phyloP scores from a whole-genome alignment of 2,888 invertebrate genomes.

The Poecilus cupreus region DNA sequence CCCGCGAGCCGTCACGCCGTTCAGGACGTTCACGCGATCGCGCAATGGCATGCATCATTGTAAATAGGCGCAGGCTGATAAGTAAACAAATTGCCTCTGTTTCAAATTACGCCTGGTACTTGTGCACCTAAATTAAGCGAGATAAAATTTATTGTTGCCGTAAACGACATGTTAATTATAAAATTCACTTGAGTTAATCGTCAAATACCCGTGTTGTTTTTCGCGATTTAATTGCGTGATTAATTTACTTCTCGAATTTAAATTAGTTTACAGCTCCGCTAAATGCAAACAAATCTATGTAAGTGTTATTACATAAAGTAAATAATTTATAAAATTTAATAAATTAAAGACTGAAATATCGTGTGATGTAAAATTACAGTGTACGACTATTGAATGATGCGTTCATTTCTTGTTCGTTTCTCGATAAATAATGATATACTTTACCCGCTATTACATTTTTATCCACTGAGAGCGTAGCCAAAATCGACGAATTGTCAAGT shows the following conservation, averaged over 20 bases:
- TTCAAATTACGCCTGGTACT: conserved; percentile 29
- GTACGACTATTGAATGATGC: too few relatives aligned
- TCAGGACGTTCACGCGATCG: conserved; percentile 1
- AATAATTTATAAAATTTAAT: neutral
- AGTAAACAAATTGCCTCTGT: conserved; percentile 39
- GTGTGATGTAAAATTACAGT: too few relatives aligned
- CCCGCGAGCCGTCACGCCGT: neutral
- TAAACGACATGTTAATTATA: conserved; percentile 57
- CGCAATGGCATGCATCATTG: conserved; percentile 5
- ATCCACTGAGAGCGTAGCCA: too few relatives aligned
- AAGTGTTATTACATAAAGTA: neutral
- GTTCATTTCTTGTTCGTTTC: too few relatives aligned
- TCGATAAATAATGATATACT: too few relatives aligned
- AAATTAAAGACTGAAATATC: too few relatives aligned
- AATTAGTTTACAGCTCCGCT: conserved; percentile 1
- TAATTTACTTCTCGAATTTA: conserved; percentile 42
- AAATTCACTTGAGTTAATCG: conserved; percentile 51
- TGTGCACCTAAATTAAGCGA: conserved; percentile 48
- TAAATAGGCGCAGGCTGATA: conserved; percentile 16
- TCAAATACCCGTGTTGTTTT: conserved; percentile 37
- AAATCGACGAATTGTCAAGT: too few relatives aligned
- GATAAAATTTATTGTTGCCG: conserved; percentile 54
- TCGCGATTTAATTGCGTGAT: conserved; percentile 47
- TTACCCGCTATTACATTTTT: too few relatives aligned
- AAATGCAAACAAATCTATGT: conserved; percentile 12